phyloP scores from a whole-genome alignment of 2,888 invertebrate genomes.

The Hanleya hanleyi region DNA sequence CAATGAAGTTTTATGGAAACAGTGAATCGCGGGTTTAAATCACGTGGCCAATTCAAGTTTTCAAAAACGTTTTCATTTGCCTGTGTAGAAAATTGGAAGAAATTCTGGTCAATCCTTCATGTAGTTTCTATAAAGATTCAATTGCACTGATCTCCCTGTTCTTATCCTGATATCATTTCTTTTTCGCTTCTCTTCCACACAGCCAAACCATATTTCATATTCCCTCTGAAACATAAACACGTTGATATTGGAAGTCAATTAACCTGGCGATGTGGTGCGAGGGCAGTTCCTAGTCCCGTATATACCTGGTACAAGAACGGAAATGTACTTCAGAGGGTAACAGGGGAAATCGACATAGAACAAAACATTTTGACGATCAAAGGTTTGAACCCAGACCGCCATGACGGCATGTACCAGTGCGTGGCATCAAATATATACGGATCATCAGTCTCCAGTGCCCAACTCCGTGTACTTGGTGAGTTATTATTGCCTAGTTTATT shows the following conservation, averaged over 20 bases:
- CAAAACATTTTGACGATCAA: not conserved
- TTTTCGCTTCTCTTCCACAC: too few relatives aligned
- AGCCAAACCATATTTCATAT: conserved; percentile 69
- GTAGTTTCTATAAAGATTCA: too few relatives aligned
- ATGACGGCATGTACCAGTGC: conserved; percentile 97
- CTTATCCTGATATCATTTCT: too few relatives aligned
- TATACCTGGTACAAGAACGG: conserved; percentile 65
- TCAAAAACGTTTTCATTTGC: too few relatives aligned
- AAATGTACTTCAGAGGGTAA: conserved; percentile 31
- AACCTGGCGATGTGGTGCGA: conserved; percentile 67
- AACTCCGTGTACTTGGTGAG: conserved; percentile 89
- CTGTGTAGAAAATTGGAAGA: too few relatives aligned
- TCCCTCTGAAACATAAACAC: conserved; percentile 64
- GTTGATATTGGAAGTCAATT: conserved; percentile 61
- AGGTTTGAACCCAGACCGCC: conserved; percentile 74
- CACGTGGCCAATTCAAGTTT: too few relatives aligned
- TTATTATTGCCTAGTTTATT: conserved; percentile 28
- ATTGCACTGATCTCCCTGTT: too few relatives aligned
- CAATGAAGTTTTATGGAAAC: too few relatives aligned
- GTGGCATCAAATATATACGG: conserved; percentile 91
- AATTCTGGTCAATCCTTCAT: too few relatives aligned
- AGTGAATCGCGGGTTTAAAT: too few relatives aligned
- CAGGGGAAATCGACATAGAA: conserved; percentile 33
- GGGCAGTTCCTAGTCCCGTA: conserved; percentile 50
- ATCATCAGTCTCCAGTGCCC: conserved; percentile 89